Percentiles rank a stretch among this genome's conserved stretches.
phyloP scores from a whole-genome alignment of 2,113 vertebrate species.

The Glaucidium brasilianum region DNA sequence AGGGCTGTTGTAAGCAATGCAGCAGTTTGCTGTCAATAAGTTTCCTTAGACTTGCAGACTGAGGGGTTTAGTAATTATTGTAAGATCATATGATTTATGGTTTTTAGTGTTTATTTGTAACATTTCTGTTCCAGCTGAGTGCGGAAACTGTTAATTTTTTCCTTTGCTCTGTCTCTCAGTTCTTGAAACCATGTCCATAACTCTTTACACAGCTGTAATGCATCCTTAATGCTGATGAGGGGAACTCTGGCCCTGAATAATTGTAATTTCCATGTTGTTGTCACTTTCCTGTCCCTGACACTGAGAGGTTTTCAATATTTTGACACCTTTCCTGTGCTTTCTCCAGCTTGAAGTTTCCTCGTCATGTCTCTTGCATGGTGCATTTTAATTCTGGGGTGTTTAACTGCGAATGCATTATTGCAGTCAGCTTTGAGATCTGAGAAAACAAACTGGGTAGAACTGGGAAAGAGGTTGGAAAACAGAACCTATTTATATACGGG shows the following conservation, averaged over 20 bases:
- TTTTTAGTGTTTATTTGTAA: not conserved
- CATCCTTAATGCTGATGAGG: not conserved
- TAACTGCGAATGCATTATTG: not conserved
- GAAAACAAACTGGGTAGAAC: not conserved
- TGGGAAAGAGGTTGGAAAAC: not conserved
- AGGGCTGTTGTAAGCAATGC: not conserved
- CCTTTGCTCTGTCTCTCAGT: not conserved
- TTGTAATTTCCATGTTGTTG: slow-evolving; percentile 11
- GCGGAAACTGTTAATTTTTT: not conserved
- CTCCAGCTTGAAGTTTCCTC: not conserved
- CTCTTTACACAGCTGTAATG: not conserved
- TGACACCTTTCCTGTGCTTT: not conserved
- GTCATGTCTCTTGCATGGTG: not conserved
- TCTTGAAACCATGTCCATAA: not conserved
- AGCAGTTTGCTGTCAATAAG: not conserved
- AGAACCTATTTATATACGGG: not conserved
- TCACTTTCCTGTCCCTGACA: not conserved
- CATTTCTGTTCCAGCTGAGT: not conserved
- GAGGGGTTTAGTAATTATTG: not conserved
- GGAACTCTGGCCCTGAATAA: not conserved
- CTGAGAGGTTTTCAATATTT: not conserved
- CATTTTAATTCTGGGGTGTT: not conserved
- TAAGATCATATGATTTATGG: not conserved
- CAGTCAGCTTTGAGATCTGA: not conserved
- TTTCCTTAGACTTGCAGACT: not conserved